Percentiles rank a stretch among this genome's conserved stretches.
Evolutionary conservation across 1,140 invertebrate genomes (phyloP).

Genomic region (Macrosteles quadrilineatus): DNA sequence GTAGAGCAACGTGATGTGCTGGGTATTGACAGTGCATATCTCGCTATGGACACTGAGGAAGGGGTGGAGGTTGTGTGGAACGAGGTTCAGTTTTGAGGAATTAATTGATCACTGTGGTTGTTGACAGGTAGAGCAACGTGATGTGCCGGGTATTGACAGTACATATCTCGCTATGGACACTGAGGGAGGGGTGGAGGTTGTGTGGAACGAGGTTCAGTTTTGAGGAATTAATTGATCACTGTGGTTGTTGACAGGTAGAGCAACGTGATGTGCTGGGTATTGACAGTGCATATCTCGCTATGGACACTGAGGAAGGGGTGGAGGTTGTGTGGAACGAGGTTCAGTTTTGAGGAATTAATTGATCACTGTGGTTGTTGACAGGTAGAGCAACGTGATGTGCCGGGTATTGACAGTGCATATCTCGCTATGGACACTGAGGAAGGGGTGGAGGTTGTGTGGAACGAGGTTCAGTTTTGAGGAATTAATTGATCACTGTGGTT

Average conservation of each 20-base stretch:
- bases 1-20: slow-evolving; percentile 98
- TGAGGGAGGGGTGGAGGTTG: no score
- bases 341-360: no score
- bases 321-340: slow-evolving; percentile 99
- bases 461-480: slow-evolving; percentile 99
- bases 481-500: no score
- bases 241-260: no score
- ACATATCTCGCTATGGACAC: no score
- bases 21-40: slow-evolving; percentile 96
- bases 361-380: no score
- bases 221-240: no score
- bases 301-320: slow-evolving; percentile 99
- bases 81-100: slow-evolving; percentile 99
- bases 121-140: no score
- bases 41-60: slow-evolving; percentile 99
- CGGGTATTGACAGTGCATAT: slow-evolving; percentile 97
- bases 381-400: slow-evolving; percentile 97
- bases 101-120: no score
- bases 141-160: no score
- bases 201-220: no score
- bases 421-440: slow-evolving; percentile 99
- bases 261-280: slow-evolving; percentile 99
- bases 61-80: slow-evolving; percentile 99
- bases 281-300: slow-evolving; percentile 96
- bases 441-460: slow-evolving; percentile 99